Evolutionary conservation across 2,888 invertebrate species (phyloP), one percentile per base, ranked within the genome.

Genomic region (Creontiades dilutus): DNA sequence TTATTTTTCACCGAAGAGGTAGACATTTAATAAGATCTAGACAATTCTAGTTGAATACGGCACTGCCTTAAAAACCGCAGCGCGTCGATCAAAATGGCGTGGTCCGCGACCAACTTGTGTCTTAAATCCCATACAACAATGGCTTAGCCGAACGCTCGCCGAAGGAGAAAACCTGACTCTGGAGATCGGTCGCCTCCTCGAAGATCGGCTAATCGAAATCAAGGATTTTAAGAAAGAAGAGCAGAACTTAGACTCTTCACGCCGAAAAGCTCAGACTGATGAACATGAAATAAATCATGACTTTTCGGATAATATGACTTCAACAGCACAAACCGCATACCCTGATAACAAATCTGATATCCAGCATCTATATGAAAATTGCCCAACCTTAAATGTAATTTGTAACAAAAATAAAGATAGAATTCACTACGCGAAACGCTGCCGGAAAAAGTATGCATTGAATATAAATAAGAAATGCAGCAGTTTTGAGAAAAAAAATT

Each of bases 31-130:
- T 47, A n/a, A 81, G 19, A 13, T 12, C 12, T 81, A 19, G 3
- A 81, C 47, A 81, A 47, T 81, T n/a, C 81, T 81, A 0, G 19
- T 81, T 23, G 81, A 81, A 46, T 81, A 81, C 46, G 48, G 23
- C 5, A 81, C 81, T 9, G 81, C 81, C 0, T 46, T 48, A 14
- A 81, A 81, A 48, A 47, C 48, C 23, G 81, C 48, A 23, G 81
- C 81, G 0, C 46, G 14, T 14, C 13, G 48, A 81, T 48, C 81
- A 48, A 0, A 81, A 81, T 19, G 81, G 47, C 5, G 7, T 81
- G n/a, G 48, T 81, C 7, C 16, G 47, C 13, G 81, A 81, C 23
- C 81, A 48, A 14, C 48, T 47, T 13, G 48, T 81, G 16, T 81
- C 81, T 13, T 48, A 81, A 46, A 19, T 81, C 12, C 14, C 81